Evolutionary conservation across 2,113 vertebrate genomes (phyloP).

Genomic region (Lonchura striata): DNA sequence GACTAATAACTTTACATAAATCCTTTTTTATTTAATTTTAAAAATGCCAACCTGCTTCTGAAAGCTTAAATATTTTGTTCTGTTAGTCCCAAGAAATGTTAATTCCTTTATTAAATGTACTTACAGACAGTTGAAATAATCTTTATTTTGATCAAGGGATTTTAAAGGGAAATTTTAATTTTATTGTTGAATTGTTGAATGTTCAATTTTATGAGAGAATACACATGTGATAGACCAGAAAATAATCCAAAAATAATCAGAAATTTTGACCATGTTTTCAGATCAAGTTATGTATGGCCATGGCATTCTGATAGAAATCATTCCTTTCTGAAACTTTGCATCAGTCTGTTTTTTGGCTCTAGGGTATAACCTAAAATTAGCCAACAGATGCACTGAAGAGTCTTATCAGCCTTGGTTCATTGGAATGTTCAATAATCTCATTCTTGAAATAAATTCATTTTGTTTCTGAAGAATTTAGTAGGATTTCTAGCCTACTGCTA

Average conservation of each 20-base stretch:
- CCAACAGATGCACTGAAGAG: background rate
- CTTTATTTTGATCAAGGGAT: background rate
- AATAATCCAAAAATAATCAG: background rate
- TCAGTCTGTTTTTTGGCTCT: background rate
- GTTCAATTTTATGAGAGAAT: background rate
- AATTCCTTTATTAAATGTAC: background rate
- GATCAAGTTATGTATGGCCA: rapidly evolving
- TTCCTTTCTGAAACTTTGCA: background rate
- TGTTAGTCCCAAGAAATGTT: background rate
- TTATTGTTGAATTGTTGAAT: background rate
- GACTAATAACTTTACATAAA: background rate
- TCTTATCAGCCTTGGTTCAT: background rate
- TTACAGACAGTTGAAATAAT: background rate
- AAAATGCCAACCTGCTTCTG: background rate
- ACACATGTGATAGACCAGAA: rapidly evolving
- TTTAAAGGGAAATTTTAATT: background rate
- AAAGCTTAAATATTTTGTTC: background rate
- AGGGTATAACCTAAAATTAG: background rate
- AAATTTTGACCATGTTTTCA: background rate
- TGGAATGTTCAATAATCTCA: background rate
- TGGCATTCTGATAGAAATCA: background rate
- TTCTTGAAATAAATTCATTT: background rate
- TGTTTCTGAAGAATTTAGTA: background rate
- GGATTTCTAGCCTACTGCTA: background rate
- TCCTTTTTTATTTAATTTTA: background rate